Evolutionary conservation across 2,888 invertebrate species (phyloP).

Genomic region (Parnassius glacialis): DNA sequence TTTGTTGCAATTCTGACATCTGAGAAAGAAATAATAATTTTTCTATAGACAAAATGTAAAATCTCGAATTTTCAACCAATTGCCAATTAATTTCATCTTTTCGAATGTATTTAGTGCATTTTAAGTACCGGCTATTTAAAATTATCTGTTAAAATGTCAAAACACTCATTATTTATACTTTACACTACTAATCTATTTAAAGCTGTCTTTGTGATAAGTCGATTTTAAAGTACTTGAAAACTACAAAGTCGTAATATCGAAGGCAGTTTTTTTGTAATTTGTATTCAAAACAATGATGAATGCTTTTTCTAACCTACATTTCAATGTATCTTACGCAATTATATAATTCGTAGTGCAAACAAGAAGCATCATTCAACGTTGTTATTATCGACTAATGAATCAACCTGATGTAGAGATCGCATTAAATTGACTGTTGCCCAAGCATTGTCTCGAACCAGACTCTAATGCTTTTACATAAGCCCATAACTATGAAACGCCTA

Average conservation of each 20-base stretch:
- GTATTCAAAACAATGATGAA: background rate
- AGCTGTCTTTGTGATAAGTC: too few relatives aligned
- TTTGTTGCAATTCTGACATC: constrained; percentile 3
- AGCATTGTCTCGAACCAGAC: constrained; percentile 14
- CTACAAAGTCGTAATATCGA: too few relatives aligned
- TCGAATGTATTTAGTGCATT: too few relatives aligned
- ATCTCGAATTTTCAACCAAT: background rate
- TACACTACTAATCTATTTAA: too few relatives aligned
- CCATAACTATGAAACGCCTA: background rate
- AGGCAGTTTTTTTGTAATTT: too few relatives aligned
- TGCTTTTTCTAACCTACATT: constrained; percentile 6
- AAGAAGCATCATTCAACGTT: background rate
- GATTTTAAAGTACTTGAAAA: too few relatives aligned
- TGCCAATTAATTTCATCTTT: too few relatives aligned
- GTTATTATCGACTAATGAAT: constrained; percentile 20
- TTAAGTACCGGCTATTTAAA: too few relatives aligned
- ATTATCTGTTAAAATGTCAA: too few relatives aligned
- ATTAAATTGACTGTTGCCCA: constrained; percentile 13
- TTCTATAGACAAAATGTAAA: background rate
- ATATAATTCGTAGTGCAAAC: constrained; percentile 10
- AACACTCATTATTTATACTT: too few relatives aligned
- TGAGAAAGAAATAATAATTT: background rate
- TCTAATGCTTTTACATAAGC: constrained; percentile 16
- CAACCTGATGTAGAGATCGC: constrained; percentile 3
- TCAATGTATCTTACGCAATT: constrained; percentile 4